Conservation (phyloP, 2,113 vertebrate genomes). For the Pygoscelis adeliae region DNA sequence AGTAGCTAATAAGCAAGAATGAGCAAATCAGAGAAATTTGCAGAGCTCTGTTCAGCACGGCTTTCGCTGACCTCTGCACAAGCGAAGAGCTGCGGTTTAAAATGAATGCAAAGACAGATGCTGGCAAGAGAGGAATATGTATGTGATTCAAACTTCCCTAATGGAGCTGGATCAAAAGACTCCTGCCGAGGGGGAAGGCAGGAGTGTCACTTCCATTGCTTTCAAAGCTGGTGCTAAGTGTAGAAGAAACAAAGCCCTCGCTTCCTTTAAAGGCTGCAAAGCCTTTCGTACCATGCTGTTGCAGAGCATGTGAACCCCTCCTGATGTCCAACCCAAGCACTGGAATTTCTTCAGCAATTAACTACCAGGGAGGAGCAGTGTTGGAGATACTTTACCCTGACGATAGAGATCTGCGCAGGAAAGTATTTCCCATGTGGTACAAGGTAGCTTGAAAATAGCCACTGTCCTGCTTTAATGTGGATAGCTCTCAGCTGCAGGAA, state of each 20-base stretch:
- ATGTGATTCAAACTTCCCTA: neutral
- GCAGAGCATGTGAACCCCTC: neutral
- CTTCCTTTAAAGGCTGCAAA: neutral
- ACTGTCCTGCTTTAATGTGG: neutral
- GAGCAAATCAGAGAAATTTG: neutral
- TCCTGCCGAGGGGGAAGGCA: neutral
- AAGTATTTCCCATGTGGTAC: neutral
- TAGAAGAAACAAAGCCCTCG: neutral
- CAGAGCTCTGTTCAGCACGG: neutral
- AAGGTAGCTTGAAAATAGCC: neutral
- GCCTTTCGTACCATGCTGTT: neutral
- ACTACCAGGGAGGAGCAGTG: neutral
- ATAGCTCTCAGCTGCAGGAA: neutral
- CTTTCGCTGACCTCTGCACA: neutral
- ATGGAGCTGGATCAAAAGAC: slow-evolving; percentile 12
- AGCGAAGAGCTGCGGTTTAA: neutral
- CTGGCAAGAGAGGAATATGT: neutral
- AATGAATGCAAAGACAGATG: neutral
- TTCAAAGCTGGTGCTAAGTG: neutral
- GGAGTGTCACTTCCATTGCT: neutral
- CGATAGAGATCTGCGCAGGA: neutral
- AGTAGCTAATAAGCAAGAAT: neutral
- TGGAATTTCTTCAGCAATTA: neutral
- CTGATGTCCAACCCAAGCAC: neutral
- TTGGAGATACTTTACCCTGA: neutral